Evolutionary conservation across 2,797 vertebrate genomes (phyloP), one percentile per base, ranked within the genome.

Genomic region (Gymnoscopelus microlampas): DNA sequence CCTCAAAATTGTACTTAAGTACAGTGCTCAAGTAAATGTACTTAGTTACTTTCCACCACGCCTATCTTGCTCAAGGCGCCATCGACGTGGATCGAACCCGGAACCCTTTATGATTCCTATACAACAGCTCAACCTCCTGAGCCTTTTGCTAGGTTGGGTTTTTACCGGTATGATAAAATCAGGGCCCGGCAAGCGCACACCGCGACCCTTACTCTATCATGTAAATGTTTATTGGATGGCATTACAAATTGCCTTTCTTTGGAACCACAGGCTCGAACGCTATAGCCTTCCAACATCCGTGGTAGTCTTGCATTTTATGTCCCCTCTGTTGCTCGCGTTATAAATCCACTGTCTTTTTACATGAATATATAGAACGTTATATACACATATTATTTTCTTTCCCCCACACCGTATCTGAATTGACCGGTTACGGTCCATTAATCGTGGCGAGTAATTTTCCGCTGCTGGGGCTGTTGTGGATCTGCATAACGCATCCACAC

Each of bases 371-470:
- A 44, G 19, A 19, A 44, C 39, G 2, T 44, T 44, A 44, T 10
- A 44, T 44, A 44, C 9, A 44, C 8, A 44, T 10, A 44, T 44
- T 10, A 44, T 44, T 10, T 10, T 35, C 32, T 35, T 35, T 35
- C 39, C 39, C 39, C 39, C 39, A 7, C 39, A 7, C 7, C 39
- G 3, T 32, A 13, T 39, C 19, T 73, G 83, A 82, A 84, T 79
- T 55, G 85, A 81, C 81, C 73, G 60, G 79, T 80, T 82, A 59
- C 74, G 83, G 55, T 71, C 70, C 76, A 89, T 90, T 81, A 86
- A 72, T 72, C 84, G 78, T 55, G 78, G 85, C 74, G 74, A 82
- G 82, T 84, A 8, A 83, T 91, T 91, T 87, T 86, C 88, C 89
- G 84, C 77, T 68, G 73, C 84, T 84, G 60, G 54, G 80, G 44